Percentiles rank a stretch among this genome's conserved stretches.
Evolutionary conservation across 37 sponge, comb jelly and placozoan genomes (phyloP).

Genomic region (Axinella damicornis): DNA sequence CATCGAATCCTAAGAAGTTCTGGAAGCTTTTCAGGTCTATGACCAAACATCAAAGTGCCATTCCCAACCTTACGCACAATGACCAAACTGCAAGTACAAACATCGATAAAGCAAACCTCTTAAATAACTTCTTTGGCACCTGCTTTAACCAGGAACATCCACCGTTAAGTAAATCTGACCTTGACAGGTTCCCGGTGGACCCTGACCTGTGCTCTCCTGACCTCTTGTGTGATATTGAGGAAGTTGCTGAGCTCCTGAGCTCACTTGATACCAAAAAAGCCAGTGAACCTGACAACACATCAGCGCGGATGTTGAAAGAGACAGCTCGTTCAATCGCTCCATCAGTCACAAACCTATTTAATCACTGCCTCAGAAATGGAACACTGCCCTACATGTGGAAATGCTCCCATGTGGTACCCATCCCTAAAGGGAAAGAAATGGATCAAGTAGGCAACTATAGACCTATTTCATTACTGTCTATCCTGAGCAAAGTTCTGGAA

Average conservation of each 20-base stretch:
- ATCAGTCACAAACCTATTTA: not conserved
- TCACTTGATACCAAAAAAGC: not conserved
- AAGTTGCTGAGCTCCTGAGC: not conserved
- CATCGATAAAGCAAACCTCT: not conserved
- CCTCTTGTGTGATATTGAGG: not conserved
- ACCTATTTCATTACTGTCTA: not conserved
- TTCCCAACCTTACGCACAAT: not conserved
- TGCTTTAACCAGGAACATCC: not conserved
- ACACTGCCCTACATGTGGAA: constrained; percentile 9
- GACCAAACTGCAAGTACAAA: not conserved
- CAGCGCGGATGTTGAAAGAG: not conserved
- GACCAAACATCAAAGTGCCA: too few relatives aligned
- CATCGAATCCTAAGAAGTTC: too few relatives aligned
- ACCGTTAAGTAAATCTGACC: not conserved
- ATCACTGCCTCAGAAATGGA: not conserved
- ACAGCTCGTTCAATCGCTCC: not conserved
- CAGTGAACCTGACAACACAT: constrained; percentile 12
- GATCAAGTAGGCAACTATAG: not conserved
- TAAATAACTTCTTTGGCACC: not conserved
- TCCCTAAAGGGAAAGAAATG: not conserved
- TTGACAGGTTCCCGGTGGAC: not conserved
- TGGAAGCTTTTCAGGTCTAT: not conserved
- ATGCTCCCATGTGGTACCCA: not conserved
- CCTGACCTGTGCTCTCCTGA: not conserved
- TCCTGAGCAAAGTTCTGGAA: not conserved